Evolutionary conservation across 2,797 vertebrate genomes (phyloP).

Genomic region (Borostomias antarcticus): DNA sequence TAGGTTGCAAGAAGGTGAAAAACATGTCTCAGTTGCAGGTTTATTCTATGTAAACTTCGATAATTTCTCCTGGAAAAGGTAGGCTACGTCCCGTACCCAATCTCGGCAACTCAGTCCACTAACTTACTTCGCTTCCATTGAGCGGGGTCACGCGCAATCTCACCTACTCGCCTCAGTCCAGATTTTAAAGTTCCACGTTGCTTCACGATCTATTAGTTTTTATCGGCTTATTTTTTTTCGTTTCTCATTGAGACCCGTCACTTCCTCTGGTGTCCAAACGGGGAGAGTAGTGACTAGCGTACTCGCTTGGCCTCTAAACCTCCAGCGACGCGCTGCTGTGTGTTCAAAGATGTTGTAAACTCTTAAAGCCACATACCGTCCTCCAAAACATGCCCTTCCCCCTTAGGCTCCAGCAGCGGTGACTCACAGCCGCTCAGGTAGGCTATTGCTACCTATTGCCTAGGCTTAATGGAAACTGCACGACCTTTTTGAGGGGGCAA

Average conservation of each 20-base stretch:
- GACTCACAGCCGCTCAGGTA: slow-evolving; percentile 49
- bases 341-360: slow-evolving; percentile 66
- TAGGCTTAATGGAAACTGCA: too few species aligned
- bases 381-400: slow-evolving; percentile 65
- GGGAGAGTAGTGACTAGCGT: slow-evolving; percentile 57
- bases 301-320: slow-evolving; percentile 74
- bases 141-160: slow-evolving; percentile 13
- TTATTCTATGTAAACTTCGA: neutral
- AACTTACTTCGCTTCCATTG: neutral
- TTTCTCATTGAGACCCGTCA: slow-evolving; percentile 76
- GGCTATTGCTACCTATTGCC: neutral
- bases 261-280: slow-evolving; percentile 82
- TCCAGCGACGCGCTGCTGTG: slow-evolving; percentile 46
- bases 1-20: neutral
- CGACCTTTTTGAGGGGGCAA: too few species aligned
- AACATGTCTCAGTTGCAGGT: neutral
- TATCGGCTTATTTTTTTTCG: slow-evolving; percentile 31
- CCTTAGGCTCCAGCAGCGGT: slow-evolving; percentile 67
- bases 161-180: neutral
- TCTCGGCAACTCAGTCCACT: neutral
- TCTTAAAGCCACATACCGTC: slow-evolving; percentile 84
- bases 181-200: slow-evolving; percentile 51
- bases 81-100: neutral
- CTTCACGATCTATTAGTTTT: slow-evolving; percentile 60
- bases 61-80: too few species aligned